Evolutionary conservation across 2,797 vertebrate species (phyloP), one percentile per base, ranked within the genome.

Genomic region (Falco peregrinus): DNA sequence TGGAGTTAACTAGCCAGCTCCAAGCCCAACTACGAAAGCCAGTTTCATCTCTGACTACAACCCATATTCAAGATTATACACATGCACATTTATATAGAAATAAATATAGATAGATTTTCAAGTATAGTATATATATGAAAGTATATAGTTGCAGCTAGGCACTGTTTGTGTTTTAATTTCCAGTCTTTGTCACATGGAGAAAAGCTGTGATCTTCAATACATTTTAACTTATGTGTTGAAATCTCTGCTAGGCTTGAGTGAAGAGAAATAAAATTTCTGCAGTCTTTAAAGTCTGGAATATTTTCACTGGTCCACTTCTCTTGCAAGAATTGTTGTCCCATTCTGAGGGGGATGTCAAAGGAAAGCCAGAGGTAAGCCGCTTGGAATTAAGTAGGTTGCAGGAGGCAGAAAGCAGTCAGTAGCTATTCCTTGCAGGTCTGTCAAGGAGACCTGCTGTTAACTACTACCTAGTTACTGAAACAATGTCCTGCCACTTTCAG

Each of bases 11-110:
- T 33, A 84, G 22, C 25, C 54, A 60, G 14, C 67, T 88, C 50
- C 31, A 67, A 89, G 45, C 6, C 9, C 21, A 71, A 2, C 21
- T 71, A 19, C 0, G 0, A 77, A 83, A 82, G 14, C 20, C 41
- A 54, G 22, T 60, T 90, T 81, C 5, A 47, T 54, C 16, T 78
- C 29, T 54, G 26, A 16, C 37, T 76, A 37, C 21, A 41, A 61
- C 10, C 21, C 33, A 25, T 53, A 41, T 35, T 75, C 51, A 68
- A 56, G 43, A 33, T 50, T 41, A 56, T 37, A 37, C 17, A 26
- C 8, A 56, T 13, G 47, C 28, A 54, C 11, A 45, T 59, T 77
- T 79, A 33, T 60, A 12, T 12, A 63, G 26, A 28, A 22, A 24
- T 22, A 31, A 3, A 28, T 43, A 50, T 22, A 21, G 13, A 41